Evolutionary conservation across 2,888 invertebrate species (phyloP).

Genomic region (Drosophila affinis): DNA sequence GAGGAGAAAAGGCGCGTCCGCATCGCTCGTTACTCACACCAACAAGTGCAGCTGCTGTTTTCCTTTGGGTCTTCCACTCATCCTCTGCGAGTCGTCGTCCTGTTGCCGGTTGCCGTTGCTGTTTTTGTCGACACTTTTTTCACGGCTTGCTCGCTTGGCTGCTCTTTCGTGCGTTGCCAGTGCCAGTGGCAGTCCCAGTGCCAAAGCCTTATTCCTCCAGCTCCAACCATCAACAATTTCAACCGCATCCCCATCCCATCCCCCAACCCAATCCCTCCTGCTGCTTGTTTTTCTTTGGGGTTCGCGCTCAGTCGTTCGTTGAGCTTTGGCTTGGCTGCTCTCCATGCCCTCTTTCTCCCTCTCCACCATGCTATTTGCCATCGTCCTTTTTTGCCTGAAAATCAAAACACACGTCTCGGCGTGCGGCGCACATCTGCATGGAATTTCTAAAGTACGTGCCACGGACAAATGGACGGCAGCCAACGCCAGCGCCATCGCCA

Average conservation of each 20-base stretch:
- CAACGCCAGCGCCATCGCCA: slow-evolving; percentile 41
- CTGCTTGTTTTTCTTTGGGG: slow-evolving; percentile 55
- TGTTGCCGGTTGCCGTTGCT: slow-evolving; percentile 54
- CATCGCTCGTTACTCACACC: slow-evolving; percentile 78
- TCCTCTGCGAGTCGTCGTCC: slow-evolving; percentile 28
- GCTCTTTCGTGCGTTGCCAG: slow-evolving; percentile 73
- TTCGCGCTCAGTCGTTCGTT: slow-evolving; percentile 59
- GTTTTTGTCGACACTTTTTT: slow-evolving; percentile 79
- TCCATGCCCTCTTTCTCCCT: slow-evolving; percentile 22
- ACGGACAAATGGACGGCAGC: slow-evolving; percentile 52
- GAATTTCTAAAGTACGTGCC: slow-evolving; percentile 78
- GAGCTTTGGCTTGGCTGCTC: slow-evolving; percentile 57
- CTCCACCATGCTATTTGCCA: slow-evolving; percentile 28
- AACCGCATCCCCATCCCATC: slow-evolving; percentile 17
- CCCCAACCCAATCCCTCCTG: slow-evolving; percentile 15
- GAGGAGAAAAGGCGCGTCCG: slow-evolving; percentile 70
- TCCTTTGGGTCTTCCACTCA: slow-evolving; percentile 30
- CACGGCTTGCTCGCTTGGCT: slow-evolving; percentile 78
- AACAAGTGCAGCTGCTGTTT: slow-evolving; percentile 67
- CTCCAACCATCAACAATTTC: slow-evolving; percentile 23
- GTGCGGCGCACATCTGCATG: slow-evolving; percentile 78
- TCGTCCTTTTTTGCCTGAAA: slow-evolving; percentile 61
- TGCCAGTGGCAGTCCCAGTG: slow-evolving; percentile 31
- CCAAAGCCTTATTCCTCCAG: slow-evolving; percentile 3
- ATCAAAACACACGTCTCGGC: slow-evolving; percentile 80